These are phyloP conservation scores for Patella caerulea DNA, from an alignment of 2,888 invertebrate genomes.

Conservation along the genomic window DNA sequence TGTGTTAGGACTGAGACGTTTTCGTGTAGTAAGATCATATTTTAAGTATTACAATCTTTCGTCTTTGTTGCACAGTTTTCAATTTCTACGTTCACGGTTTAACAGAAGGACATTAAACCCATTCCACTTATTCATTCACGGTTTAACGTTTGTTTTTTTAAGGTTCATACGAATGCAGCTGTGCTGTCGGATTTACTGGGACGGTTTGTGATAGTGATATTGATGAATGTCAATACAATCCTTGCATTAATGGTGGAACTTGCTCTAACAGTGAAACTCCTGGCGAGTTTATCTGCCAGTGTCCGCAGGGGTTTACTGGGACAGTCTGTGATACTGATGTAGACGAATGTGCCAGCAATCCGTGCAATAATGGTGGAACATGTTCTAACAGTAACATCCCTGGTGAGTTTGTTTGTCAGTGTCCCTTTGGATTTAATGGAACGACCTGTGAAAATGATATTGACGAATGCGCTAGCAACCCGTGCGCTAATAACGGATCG, in stretches of 20 bases:
- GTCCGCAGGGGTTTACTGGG: constrained; percentile 56
- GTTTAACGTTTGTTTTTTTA: no score
- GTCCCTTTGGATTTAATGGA: constrained; percentile 98
- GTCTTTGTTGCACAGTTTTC: no score
- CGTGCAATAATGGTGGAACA: constrained; percentile 79
- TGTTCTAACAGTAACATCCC: constrained; percentile 85
- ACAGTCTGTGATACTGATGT: constrained; percentile 86
- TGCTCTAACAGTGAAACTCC: constrained; percentile 14
- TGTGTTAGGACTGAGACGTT: no score
- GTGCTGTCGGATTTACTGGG: constrained; percentile 13
- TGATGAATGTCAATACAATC: constrained; percentile 19
- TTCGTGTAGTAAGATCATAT: no score
- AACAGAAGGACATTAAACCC: no score
- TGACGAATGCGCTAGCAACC: constrained; percentile 87
- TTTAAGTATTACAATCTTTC: no score
- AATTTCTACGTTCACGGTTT: no score
- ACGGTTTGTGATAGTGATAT: constrained; percentile 26
- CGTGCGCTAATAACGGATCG: constrained; percentile 94
- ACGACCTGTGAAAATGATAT: constrained; percentile 93
- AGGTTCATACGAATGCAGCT: neutral
- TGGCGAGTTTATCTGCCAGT: constrained; percentile 40
- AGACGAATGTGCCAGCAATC: constrained; percentile 90
- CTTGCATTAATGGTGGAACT: constrained; percentile 1
- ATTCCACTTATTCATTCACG: no score
- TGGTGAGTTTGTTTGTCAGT: constrained; percentile 94